Base-by-base conservation (phyloP, 2,113 vertebrate species). In the Eurypyga helias region DNA sequence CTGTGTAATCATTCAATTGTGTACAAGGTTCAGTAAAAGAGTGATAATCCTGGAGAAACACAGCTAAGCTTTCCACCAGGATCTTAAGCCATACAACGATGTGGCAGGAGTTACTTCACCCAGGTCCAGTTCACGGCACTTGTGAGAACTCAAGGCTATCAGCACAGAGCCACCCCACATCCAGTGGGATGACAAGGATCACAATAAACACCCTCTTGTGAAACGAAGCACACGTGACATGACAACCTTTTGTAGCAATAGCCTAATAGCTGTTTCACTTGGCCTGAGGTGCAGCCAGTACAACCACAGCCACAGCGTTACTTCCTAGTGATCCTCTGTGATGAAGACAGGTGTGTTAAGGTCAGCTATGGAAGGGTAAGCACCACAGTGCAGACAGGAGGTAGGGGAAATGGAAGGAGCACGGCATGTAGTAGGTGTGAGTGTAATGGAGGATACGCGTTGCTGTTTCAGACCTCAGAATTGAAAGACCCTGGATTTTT, bases 341-440 rank as follows among this genome's bases (percentile, higher is more conserved):
- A 16, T n/a, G 23, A 48, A n/a, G 55, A 49, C 1, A 1, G 5
- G 9, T 3, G 6, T 10, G 10, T 19, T 55, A 33, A 76, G 19
- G 21, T 26, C 28, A 46, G 25, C 26, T 69, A 4, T 3, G 12
- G 66, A 76, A 71, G 13, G 25, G 31, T 25, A 14, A 55, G 25
- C 8, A 34, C 2, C 54, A 52, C 2, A 51, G 57, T 9, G 61
- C 7, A 49, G 45, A 54, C 12, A 2, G 11, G 9, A 88, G 24
- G 13, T 9, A 9, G 6, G 36, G 5, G 12, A 71, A 31, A 14
- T 6, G 8, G 51, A 55, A 45, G 23, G 10, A 46, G 12, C 10
- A 12, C 0, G 0, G 17, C 16, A 41, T 0, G 2, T 2, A 55
- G 38, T 1, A 80, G 20, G 19, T 18, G 33, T 31, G 14, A 77